Percentiles rank a stretch among this genome's conserved stretches.
Evolutionary conservation across 2,888 invertebrate genomes (phyloP).

Genomic region (Eulithis prunata): DNA sequence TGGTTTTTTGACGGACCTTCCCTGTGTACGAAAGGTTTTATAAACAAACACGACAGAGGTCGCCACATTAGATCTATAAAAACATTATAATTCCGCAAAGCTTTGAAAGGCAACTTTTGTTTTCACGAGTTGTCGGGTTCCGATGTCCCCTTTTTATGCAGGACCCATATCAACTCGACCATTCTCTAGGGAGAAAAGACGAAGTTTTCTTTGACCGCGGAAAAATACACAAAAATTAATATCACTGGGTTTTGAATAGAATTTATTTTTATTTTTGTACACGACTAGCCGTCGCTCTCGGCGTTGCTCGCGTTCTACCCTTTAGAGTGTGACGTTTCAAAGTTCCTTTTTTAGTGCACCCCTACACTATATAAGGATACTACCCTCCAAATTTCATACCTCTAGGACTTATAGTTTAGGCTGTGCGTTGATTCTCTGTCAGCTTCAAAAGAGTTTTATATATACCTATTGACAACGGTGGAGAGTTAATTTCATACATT

Average conservation of each 20-base stretch:
- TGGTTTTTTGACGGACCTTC: too few relatives aligned
- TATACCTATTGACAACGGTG: too few relatives aligned
- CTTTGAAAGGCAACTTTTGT: constrained; percentile 30
- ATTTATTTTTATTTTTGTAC: not conserved
- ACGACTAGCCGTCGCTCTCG: too few relatives aligned
- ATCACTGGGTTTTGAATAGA: not conserved
- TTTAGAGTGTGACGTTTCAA: too few relatives aligned
- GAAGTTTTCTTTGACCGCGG: constrained; percentile 33
- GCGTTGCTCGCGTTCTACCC: too few relatives aligned
- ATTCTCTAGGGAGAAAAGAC: constrained; percentile 36
- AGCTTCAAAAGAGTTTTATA: too few relatives aligned
- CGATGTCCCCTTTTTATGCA: constrained; percentile 39
- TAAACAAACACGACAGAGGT: constrained; percentile 2
- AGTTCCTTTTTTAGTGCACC: too few relatives aligned
- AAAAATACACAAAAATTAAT: constrained; percentile 26
- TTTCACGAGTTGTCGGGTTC: constrained; percentile 31
- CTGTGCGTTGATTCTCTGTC: too few relatives aligned
- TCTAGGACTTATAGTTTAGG: too few relatives aligned
- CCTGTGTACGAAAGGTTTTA: not conserved
- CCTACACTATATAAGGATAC: too few relatives aligned
- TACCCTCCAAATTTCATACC: too few relatives aligned
- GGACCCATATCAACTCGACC: constrained; percentile 41
- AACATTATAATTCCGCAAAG: constrained; percentile 27
- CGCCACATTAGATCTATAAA: constrained; percentile 11
- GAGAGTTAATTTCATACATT: too few relatives aligned